Evolutionary conservation across 2,888 invertebrate genomes (phyloP).

Genomic region (Tanytarsus gracilentus): DNA sequence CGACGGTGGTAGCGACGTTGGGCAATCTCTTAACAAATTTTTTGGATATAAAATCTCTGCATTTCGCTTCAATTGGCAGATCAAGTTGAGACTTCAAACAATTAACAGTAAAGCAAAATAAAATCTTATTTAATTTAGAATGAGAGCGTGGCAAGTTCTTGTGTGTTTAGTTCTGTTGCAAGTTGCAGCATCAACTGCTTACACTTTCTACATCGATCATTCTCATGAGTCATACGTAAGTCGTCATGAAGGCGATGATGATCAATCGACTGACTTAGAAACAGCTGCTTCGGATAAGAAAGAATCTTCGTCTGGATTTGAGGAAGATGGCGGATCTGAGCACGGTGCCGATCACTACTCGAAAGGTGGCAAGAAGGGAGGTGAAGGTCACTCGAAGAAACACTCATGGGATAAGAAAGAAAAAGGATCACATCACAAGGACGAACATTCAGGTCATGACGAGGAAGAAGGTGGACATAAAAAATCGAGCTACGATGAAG

Average conservation of each 20-base stretch:
- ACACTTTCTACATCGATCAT: constrained; percentile 2
- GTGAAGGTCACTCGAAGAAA: constrained; percentile 67
- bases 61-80: not conserved
- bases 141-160: constrained; percentile 27
- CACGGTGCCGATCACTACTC: constrained; percentile 38
- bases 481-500: constrained; percentile 70
- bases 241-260: not conserved
- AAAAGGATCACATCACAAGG: constrained; percentile 67
- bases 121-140: not conserved
- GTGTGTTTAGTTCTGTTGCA: constrained; percentile 18
- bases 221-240: constrained; percentile 1
- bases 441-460: constrained; percentile 68
- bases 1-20: too few species aligned
- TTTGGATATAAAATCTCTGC: not conserved
- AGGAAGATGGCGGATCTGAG: constrained; percentile 34
- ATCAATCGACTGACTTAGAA: constrained; percentile 1
- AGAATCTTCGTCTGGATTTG: constrained; percentile 9
- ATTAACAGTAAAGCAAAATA: constrained; percentile 2
- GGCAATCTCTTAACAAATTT: not conserved
- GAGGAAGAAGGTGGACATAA: constrained; percentile 71
- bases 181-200: constrained; percentile 11
- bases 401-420: constrained; percentile 72
- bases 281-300: not conserved
- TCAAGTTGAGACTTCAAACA: not conserved
- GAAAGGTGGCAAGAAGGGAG: constrained; percentile 60